A percentile compares a stretch with the other conserved stretches of the same genome.
Evolutionary conservation across 2,888 invertebrate genomes (phyloP).

Genomic region (Tuta absoluta): DNA sequence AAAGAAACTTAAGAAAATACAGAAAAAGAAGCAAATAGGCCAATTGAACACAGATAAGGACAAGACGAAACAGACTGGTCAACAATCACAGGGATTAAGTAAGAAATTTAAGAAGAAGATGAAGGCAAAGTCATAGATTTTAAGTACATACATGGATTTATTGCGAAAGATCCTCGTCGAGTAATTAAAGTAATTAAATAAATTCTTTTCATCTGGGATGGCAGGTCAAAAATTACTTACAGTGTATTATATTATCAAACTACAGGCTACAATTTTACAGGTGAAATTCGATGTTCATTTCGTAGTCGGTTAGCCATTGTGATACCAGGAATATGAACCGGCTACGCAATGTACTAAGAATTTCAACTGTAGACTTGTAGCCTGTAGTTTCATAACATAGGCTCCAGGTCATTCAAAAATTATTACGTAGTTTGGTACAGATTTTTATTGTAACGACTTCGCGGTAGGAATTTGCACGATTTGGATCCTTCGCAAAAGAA

Average conservation of each 20-base stretch:
- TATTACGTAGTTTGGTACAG: too few relatives aligned
- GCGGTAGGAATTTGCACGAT: background rate
- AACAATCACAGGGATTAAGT: constrained; percentile 41
- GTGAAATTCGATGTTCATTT: too few relatives aligned
- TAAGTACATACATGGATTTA: background rate
- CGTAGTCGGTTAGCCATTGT: too few relatives aligned
- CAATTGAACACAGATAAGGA: constrained; percentile 52
- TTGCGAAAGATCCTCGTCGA: background rate
- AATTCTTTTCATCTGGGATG: too few relatives aligned
- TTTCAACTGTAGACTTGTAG: too few relatives aligned
- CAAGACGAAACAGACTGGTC: constrained; percentile 28
- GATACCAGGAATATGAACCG: too few relatives aligned
- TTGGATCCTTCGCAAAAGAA: background rate
- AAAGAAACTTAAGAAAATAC: constrained; percentile 62
- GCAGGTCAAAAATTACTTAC: too few relatives aligned
- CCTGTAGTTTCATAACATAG: too few relatives aligned
- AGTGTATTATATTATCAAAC: too few relatives aligned
- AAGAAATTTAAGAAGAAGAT: constrained; percentile 52
- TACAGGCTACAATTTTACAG: too few relatives aligned
- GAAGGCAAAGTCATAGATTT: constrained; percentile 23
- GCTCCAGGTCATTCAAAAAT: too few relatives aligned
- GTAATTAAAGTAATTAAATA: background rate
- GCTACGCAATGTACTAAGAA: too few relatives aligned
- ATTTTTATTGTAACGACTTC: background rate
- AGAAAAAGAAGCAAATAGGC: constrained; percentile 65